These are phyloP conservation scores for Drosophila rhopaloa DNA, from an alignment of 1,140 invertebrate genomes.

Conservation along the genomic window DNA sequence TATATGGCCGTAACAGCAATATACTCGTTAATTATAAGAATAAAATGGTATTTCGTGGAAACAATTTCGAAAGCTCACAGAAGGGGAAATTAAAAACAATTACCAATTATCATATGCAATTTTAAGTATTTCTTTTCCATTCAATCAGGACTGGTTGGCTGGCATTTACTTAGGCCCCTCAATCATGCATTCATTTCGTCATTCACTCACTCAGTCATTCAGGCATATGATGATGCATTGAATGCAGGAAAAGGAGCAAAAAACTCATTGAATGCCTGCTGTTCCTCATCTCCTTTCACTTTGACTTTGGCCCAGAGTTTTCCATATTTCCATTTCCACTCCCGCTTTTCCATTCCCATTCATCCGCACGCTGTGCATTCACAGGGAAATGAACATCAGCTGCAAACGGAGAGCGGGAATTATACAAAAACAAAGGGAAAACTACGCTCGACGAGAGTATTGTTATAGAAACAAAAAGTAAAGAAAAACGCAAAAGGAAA, in stretches of 20 bases:
- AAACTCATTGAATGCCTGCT: slow-evolving; percentile 48
- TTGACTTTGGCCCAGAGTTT: slow-evolving; percentile 53
- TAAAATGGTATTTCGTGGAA: slow-evolving; percentile 31
- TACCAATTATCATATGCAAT: slow-evolving; percentile 50
- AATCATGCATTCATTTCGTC: slow-evolving; percentile 28
- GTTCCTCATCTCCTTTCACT: slow-evolving; percentile 42
- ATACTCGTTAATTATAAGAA: slow-evolving; percentile 20
- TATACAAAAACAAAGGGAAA: slow-evolving; percentile 35
- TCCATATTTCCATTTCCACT: slow-evolving; percentile 36
- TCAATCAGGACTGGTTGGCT: slow-evolving; percentile 7
- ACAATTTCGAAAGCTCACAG: background rate
- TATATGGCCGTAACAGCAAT: slow-evolving; percentile 9
- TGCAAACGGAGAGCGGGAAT: slow-evolving; percentile 46
- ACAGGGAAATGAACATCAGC: slow-evolving; percentile 67
- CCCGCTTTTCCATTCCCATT: slow-evolving; percentile 36
- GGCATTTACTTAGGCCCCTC: slow-evolving; percentile 2
- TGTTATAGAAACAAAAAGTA: slow-evolving; percentile 51
- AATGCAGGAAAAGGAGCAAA: slow-evolving; percentile 31
- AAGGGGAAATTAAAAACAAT: slow-evolving; percentile 9
- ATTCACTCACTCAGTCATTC: slow-evolving; percentile 39
- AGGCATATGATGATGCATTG: slow-evolving; percentile 50
- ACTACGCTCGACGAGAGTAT: slow-evolving; percentile 43
- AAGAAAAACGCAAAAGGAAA: slow-evolving; percentile 24
- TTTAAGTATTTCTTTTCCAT: slow-evolving; percentile 6
- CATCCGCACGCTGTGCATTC: slow-evolving; percentile 62